Percentiles rank a stretch among this genome's conserved stretches.
phyloP scores from a whole-genome alignment of 2,113 vertebrate genomes.

The Erythrocebus patas region DNA sequence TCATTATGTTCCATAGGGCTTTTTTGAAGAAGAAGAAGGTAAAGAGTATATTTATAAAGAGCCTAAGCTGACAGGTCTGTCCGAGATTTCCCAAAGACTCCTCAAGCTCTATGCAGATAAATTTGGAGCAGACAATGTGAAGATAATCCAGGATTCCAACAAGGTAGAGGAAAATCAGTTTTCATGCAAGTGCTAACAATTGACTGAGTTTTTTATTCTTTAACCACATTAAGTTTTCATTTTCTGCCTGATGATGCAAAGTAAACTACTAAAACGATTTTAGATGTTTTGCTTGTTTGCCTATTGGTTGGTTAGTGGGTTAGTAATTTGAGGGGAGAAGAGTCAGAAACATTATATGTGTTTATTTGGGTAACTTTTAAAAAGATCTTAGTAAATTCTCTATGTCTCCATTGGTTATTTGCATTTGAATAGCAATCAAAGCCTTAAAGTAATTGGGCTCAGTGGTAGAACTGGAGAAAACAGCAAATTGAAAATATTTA shows the following conservation, averaged over 20 bases:
- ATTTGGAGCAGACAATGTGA: constrained; percentile 97
- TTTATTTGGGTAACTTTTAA: neutral
- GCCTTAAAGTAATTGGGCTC: neutral
- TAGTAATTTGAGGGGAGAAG: neutral
- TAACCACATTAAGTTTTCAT: neutral
- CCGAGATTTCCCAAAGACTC: constrained; percentile 97
- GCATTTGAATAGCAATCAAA: neutral
- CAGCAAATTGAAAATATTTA: neutral
- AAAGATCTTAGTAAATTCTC: neutral
- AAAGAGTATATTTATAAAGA: constrained; percentile 99
- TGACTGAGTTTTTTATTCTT: neutral
- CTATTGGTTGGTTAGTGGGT: neutral
- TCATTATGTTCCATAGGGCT: constrained; percentile 86
- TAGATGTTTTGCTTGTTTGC: neutral
- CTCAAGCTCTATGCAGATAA: constrained; percentile 98
- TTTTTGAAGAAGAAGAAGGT: constrained; percentile 99
- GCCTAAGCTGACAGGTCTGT: constrained; percentile 96
- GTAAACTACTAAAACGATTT: neutral
- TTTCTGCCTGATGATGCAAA: neutral
- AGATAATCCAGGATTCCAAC: constrained; percentile 99
- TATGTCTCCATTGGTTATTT: neutral
- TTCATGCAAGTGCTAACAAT: neutral
- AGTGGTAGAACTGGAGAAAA: neutral
- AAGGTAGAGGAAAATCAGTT: constrained; percentile 85
- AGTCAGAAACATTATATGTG: neutral